Percentiles rank a stretch among this genome's conserved stretches.
Conservation (phyloP, 2,888 invertebrate genomes). For the Alsophila aescularia region DNA sequence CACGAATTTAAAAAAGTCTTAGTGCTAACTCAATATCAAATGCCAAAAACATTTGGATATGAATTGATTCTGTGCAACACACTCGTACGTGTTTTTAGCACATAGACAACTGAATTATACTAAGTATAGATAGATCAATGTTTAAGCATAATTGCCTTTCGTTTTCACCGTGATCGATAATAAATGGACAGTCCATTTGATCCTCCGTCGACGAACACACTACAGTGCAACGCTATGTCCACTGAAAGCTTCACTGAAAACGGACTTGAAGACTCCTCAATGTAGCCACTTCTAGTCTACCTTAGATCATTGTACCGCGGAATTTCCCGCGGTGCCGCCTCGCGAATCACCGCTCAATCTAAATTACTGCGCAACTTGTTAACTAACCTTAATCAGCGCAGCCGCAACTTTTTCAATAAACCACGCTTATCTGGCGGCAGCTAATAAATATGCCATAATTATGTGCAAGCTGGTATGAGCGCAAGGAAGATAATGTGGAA, state of each 20-base stretch:
- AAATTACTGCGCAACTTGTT: conserved; percentile 77
- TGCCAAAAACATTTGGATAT: too few species aligned
- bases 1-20: too few species aligned
- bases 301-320: conserved; percentile 52
- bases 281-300: conserved; percentile 36
- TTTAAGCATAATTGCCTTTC: too few species aligned
- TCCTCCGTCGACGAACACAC: too few species aligned
- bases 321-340: conserved; percentile 51
- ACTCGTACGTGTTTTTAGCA: too few species aligned
- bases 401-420: conserved; percentile 78
- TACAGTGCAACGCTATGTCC: too few species aligned
- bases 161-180: too few species aligned
- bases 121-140: too few species aligned
- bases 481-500: not conserved
- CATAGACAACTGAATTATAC: too few species aligned
- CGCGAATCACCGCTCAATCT: conserved; percentile 72
- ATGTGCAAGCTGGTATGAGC: conserved; percentile 25
- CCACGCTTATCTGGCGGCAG: conserved; percentile 64
- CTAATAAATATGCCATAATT: conserved; percentile 34
- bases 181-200: too few species aligned
- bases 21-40: too few species aligned
- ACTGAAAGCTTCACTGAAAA: not conserved
- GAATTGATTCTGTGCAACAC: too few species aligned
- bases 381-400: conserved; percentile 75
- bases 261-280: not conserved